phyloP scores from a whole-genome alignment of 2,797 vertebrate genomes.

The Coregonus ussuriensis region DNA sequence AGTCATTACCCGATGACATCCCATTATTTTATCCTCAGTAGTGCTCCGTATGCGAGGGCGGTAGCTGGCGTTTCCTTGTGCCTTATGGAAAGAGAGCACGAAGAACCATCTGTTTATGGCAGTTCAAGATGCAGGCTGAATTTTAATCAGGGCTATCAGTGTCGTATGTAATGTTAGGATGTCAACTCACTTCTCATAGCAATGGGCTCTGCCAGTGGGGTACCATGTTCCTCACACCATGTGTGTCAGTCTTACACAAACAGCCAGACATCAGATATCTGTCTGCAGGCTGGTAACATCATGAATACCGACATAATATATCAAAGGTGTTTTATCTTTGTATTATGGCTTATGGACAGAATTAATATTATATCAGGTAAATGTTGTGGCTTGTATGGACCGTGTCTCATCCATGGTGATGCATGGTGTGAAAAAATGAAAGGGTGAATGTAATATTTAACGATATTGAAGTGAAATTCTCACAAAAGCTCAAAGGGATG shows the following conservation, averaged over 20 bases:
- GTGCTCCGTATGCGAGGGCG: slow-evolving; percentile 51
- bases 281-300: slow-evolving; percentile 6
- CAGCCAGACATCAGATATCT: slow-evolving; percentile 7
- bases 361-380: background rate
- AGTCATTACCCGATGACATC: slow-evolving; percentile 64
- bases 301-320: slow-evolving; percentile 14
- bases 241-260: slow-evolving; percentile 43
- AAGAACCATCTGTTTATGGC: slow-evolving; percentile 65
- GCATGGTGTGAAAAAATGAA: background rate
- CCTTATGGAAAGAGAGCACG: slow-evolving; percentile 55
- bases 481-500: background rate
- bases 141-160: slow-evolving; percentile 53
- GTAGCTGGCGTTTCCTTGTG: slow-evolving; percentile 48
- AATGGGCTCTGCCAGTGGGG: slow-evolving; percentile 34
- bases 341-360: slow-evolving; percentile 6
- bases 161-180: slow-evolving; percentile 32
- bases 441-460: background rate
- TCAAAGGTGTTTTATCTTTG: background rate
- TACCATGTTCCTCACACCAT: slow-evolving; percentile 36
- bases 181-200: slow-evolving; percentile 27
- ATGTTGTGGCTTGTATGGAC: background rate
- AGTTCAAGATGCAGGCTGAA: slow-evolving; percentile 41
- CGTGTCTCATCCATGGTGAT: background rate
- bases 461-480: background rate
- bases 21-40: slow-evolving; percentile 42